Conservation (phyloP, 2,888 invertebrate genomes). For the Spilosoma lubricipeda region DNA sequence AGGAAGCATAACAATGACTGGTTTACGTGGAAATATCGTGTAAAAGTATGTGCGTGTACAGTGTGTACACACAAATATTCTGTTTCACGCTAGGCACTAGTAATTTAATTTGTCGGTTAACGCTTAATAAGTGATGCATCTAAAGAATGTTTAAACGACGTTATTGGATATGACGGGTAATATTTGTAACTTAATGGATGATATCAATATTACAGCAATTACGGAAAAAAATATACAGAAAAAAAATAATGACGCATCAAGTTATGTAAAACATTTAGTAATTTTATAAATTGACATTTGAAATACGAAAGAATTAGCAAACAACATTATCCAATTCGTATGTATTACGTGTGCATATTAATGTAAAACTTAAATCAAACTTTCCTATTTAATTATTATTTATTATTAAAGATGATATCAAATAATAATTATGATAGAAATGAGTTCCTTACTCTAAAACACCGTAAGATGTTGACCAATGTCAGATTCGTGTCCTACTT, state of each 20-base stretch:
- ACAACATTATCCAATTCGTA: not conserved
- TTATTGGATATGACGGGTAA: not conserved
- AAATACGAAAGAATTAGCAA: not conserved
- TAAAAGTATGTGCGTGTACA: constrained; percentile 21
- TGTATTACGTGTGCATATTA: constrained; percentile 8
- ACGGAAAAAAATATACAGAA: too few species aligned
- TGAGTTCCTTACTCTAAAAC: constrained; percentile 16
- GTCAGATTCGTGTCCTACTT: constrained; percentile 16
- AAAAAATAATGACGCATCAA: too few species aligned
- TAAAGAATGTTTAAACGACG: constrained; percentile 49
- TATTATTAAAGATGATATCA: constrained; percentile 1
- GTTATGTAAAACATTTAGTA: not conserved
- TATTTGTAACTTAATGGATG: not conserved
- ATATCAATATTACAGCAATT: too few species aligned
- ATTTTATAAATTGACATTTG: not conserved
- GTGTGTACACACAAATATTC: constrained; percentile 29
- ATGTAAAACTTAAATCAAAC: not conserved
- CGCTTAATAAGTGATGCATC: constrained; percentile 38
- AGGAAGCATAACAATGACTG: constrained; percentile 6
- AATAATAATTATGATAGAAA: constrained; percentile 14
- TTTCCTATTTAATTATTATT: not conserved
- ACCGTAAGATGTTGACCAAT: constrained; percentile 20
- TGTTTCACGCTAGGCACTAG: constrained; percentile 30
- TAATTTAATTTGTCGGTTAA: constrained; percentile 41
- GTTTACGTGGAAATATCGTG: constrained; percentile 15